Evolutionary conservation across 2,113 vertebrate genomes (phyloP).

Genomic region (Antennarius striatus): DNA sequence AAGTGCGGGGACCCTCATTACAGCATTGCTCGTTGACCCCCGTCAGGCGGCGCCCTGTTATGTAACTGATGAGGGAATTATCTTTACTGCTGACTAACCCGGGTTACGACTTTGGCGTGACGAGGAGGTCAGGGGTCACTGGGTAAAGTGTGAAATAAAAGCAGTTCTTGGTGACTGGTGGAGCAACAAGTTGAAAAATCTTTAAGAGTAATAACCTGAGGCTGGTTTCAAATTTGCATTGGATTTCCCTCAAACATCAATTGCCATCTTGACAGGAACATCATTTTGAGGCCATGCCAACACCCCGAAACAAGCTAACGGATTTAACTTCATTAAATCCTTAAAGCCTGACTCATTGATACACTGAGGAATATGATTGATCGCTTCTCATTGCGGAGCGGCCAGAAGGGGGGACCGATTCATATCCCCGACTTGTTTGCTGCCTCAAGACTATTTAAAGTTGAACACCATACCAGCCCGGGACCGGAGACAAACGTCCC

Average conservation of each 20-base stretch:
- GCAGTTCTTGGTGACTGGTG: not conserved
- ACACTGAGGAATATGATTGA: slow-evolving; percentile 28
- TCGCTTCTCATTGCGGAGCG: slow-evolving; percentile 27
- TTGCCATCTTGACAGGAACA: not conserved
- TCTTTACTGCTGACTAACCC: slow-evolving; percentile 48
- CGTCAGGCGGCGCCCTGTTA: slow-evolving; percentile 27
- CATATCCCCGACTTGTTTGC: slow-evolving; percentile 16
- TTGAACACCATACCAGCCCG: slow-evolving; percentile 1
- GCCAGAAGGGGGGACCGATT: slow-evolving; percentile 17
- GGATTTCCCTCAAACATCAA: not conserved
- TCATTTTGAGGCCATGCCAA: slow-evolving; percentile 14
- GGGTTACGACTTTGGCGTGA: slow-evolving; percentile 28
- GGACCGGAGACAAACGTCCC: not conserved
- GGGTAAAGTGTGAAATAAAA: slow-evolving; percentile 9
- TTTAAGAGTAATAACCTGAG: slow-evolving; percentile 4
- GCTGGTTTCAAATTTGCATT: too few species aligned
- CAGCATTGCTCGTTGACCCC: slow-evolving; percentile 32
- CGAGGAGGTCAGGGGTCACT: slow-evolving; percentile 26
- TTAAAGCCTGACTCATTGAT: slow-evolving; percentile 10
- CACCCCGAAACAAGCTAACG: slow-evolving; percentile 13
- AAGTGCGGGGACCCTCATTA: slow-evolving; percentile 54
- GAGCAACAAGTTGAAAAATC: not conserved
- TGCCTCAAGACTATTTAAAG: slow-evolving; percentile 16
- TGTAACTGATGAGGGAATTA: slow-evolving; percentile 48
- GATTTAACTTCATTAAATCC: slow-evolving; percentile 32